Evolutionary conservation across 2,797 vertebrate species (phyloP), one percentile per base, ranked within the genome.

Genomic region (Clarias fuscus): DNA sequence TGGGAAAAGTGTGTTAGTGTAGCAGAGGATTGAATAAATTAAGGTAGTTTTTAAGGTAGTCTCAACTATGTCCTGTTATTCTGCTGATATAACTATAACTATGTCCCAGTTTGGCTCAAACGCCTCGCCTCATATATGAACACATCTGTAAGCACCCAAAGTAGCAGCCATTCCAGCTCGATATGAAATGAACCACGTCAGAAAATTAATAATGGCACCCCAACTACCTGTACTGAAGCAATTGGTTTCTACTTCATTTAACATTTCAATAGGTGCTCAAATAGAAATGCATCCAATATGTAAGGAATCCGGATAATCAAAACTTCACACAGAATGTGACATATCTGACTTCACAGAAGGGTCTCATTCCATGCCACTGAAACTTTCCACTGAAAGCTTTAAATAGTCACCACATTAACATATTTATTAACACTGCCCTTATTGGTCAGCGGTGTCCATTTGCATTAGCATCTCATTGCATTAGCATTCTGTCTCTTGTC

Each of bases 371-470:
- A 72, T 72, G 65, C 53, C 72, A 58, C 17, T 70, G 40, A 80
- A 80, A 30, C 82, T 82, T 78, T 84, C 24, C 22, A 59, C 6
- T 18, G 22, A 64, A 56, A 70, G 59, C 85, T 61, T 87, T 48
- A 82, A 87, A 87, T 85, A 84, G 84, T 86, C 40, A 58, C 30
- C 37, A 27, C 15, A 43, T 85, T 87, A 75, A 70, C 80, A 89
- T 89, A 78, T 89, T 88, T 85, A 85, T 83, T 84, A 79, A 88
- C 77, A 83, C 40, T 76, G 67, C 40, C 70, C 80, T 40, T 80
- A 62, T 86, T 87, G 82, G 59, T 33, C 40, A 75, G 43, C 59
- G 37, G 40, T 56, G 43, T 64, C 5, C 82, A 86, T 65, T 85
- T 22, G 67, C 77, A 86, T 86, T 71, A 87, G 70, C 70, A 82